Base-by-base conservation (phyloP, 2,113 vertebrate genomes). In the Plotosus lineatus region DNA sequence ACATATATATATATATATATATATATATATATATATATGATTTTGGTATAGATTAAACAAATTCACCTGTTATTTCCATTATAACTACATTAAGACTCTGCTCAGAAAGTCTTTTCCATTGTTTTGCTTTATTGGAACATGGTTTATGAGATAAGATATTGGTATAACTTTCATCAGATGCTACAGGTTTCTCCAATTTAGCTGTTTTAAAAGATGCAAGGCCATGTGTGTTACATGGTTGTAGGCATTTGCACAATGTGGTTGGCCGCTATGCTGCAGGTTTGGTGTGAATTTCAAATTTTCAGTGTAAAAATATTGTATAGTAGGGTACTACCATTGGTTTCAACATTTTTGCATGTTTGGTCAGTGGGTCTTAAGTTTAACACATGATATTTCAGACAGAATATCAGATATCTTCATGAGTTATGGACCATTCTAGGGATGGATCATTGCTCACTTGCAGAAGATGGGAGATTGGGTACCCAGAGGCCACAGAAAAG, bases 401-500 rank as follows among this genome's bases (percentile, higher is more conserved):
- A 33, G 31, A 21, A 42, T 55, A 78, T 80, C 66, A 69, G 48
- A 73, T 65, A 66, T n/a, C 11, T 82, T 51, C 48, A 48, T 28
- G 55, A 69, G 71, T 66, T 66, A 33, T 68, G 85, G 28, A 69
- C 75, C 78, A 60, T 12, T 76, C 72, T 81, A 80, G 86, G 86
- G 85, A 86, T 31, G 38, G 84, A 86, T 88, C 81, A 84, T 86
- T 89, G 91, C 88, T 87, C 86, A 88, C 88, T 84, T 58, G 66
- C 74, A 68, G 63, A 84, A 85, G 71, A 73, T 63, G 65, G 53
- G 77, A 42, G 38, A n/a, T 23, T 6, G 23, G 40, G 75, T 69
- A 42, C 55, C 69, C 36, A 46, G 73, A 82, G 76, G 48, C 75
- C 85, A 75, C 68, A n/a, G 46, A 65, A 85, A 83, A 83, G 79